phyloP scores from a whole-genome alignment of 2,113 vertebrate species.

The Verasper variegatus region DNA sequence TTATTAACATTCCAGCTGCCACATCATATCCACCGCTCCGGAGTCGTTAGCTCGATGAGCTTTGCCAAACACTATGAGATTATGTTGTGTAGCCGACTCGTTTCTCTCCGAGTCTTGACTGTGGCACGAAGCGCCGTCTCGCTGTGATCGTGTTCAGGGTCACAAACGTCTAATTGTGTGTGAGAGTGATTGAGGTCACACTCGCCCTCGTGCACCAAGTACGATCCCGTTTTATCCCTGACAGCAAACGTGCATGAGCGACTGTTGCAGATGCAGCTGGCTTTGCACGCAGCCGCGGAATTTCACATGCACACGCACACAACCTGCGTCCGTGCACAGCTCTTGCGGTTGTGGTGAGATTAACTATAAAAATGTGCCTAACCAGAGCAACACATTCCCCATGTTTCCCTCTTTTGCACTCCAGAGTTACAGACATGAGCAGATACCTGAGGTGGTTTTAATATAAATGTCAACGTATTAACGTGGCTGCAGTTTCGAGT shows the following conservation, averaged over 20 bases:
- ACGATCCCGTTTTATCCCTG: constrained; percentile 16
- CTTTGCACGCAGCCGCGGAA: neutral
- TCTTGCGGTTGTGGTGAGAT: constrained; percentile 23
- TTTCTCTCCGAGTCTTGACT: neutral
- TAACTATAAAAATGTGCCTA: constrained; percentile 34
- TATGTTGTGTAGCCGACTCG: neutral
- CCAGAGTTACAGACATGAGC: constrained; percentile 2
- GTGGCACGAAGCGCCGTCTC: too few species aligned
- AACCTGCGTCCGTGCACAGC: constrained; percentile 23
- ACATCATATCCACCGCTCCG: constrained; percentile 26
- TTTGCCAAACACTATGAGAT: constrained; percentile 13
- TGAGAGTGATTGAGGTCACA: neutral
- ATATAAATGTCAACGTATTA: neutral
- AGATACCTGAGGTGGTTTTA: constrained; percentile 7
- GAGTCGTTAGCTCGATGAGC: neutral
- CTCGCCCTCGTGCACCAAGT: neutral
- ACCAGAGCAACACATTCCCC: constrained; percentile 21
- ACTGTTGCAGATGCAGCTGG: constrained; percentile 24
- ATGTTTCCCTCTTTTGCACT: constrained; percentile 36
- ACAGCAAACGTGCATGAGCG: neutral
- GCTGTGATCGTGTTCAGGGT: neutral
- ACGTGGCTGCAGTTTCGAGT: neutral
- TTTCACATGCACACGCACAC: constrained; percentile 10
- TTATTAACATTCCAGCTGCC: constrained; percentile 65
- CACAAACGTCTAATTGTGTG: too few species aligned